These are phyloP conservation scores for Amitus sp. DNA, from an alignment of 2,888 invertebrate genomes.

Conservation along the genomic window DNA sequence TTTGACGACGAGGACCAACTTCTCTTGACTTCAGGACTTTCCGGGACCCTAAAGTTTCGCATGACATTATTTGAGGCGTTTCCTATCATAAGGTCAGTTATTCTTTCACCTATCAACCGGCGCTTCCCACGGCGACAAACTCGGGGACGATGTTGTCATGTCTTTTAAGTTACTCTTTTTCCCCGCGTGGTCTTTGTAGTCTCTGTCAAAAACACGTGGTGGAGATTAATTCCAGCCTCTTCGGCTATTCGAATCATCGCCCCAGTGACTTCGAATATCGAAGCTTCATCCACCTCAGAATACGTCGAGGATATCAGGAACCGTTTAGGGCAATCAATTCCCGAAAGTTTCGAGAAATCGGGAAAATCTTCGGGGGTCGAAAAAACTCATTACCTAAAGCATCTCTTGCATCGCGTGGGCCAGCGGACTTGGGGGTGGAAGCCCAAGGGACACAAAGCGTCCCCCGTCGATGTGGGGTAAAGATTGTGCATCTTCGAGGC, in stretches of 20 bases:
- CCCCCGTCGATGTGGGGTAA: constrained; percentile 83
- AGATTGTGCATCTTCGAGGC: constrained; percentile 74
- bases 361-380: too few species aligned
- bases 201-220: constrained; percentile 66
- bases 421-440: constrained; percentile 95
- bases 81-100: not conserved
- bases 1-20: constrained; percentile 85
- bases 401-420: constrained; percentile 93
- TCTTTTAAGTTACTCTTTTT: constrained; percentile 74
- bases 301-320: too few species aligned
- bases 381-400: constrained; percentile 74
- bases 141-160: constrained; percentile 81
- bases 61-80: not conserved
- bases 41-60: constrained; percentile 41
- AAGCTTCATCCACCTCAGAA: too few species aligned
- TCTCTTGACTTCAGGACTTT: constrained; percentile 67
- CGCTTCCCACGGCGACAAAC: constrained; percentile 70
- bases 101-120: constrained; percentile 46
- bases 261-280: too few species aligned
- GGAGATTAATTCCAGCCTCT: too few species aligned
- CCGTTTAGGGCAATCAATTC: too few species aligned
- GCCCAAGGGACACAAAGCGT: constrained; percentile 90
- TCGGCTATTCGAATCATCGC: too few species aligned
- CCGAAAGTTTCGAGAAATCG: too few species aligned
- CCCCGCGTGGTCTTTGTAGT: constrained; percentile 90